phyloP scores from a whole-genome alignment of 2,797 vertebrate species.

The Halcyon chelicuti region DNA sequence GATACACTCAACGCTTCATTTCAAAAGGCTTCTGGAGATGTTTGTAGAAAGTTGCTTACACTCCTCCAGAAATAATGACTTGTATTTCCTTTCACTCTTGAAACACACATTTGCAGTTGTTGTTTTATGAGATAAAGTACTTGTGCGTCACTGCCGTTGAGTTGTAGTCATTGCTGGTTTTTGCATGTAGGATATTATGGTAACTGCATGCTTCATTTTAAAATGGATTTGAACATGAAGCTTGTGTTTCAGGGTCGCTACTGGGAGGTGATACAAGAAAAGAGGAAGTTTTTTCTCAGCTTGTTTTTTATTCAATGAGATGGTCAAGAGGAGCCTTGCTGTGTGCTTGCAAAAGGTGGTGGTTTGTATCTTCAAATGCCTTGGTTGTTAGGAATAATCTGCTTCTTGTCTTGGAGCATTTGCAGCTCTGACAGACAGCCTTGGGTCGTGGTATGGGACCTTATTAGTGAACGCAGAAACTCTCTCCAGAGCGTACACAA shows the following conservation, averaged over 20 bases:
- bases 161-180: not conserved
- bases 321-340: not conserved
- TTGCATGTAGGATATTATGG: not conserved
- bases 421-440: not conserved
- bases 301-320: not conserved
- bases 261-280: not conserved
- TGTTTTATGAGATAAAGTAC: not conserved
- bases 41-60: not conserved
- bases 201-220: not conserved
- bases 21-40: not conserved
- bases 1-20: not conserved
- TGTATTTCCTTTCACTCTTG: not conserved
- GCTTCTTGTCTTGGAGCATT: not conserved
- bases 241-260: not conserved
- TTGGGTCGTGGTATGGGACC: not conserved
- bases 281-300: not conserved
- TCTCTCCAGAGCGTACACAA: not conserved
- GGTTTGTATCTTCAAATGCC: not conserved
- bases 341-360: not conserved
- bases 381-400: not conserved
- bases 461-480: not conserved
- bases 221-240: not conserved
- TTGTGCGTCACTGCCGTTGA: not conserved
- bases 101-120: not conserved
- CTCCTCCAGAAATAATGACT: not conserved